These are phyloP conservation scores for Conopomorpha cramerella DNA, from an alignment of 1,140 invertebrate species.

Conservation along the genomic window DNA sequence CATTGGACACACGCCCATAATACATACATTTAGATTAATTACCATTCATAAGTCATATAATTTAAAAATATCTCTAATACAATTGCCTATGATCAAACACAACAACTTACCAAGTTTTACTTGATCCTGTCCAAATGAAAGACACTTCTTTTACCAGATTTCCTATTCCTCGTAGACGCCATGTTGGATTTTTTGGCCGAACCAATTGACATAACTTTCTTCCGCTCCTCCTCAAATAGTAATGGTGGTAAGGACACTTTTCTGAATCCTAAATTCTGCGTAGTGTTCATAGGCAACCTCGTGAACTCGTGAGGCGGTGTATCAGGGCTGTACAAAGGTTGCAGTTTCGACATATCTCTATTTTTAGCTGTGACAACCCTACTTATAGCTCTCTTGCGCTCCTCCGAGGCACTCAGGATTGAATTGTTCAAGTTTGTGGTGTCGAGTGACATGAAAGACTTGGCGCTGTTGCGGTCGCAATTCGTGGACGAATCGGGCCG, in stretches of 20 bases:
- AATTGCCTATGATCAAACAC: too few relatives aligned
- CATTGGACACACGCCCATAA: too few relatives aligned
- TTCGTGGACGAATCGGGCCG: conserved; percentile 38
- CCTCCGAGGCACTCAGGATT: conserved; percentile 23
- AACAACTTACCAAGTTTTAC: conserved; percentile 13
- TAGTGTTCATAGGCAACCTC: conserved; percentile 18
- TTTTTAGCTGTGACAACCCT: conserved; percentile 34
- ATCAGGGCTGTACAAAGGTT: conserved; percentile 36
- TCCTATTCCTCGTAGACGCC: conserved; percentile 22
- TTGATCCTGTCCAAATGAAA: conserved; percentile 14
- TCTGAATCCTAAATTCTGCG: conserved; percentile 26
- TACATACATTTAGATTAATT: too few relatives aligned
- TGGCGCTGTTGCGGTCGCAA: conserved; percentile 43
- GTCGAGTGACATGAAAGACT: conserved; percentile 43
- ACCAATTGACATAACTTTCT: conserved; percentile 24
- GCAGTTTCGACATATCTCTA: conserved; percentile 27
- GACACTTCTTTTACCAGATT: conserved; percentile 9
- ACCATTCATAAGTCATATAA: too few relatives aligned
- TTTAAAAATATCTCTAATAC: too few relatives aligned
- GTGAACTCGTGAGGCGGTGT: conserved; percentile 15
- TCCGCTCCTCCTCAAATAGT: conserved; percentile 36
- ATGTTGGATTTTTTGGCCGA: conserved; percentile 26
- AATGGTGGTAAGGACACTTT: conserved; percentile 53
- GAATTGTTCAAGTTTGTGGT: conserved; percentile 24
- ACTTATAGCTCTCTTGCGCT: conserved; percentile 21